A percentile compares a stretch with the other conserved stretches of the same genome.
phyloP scores from a whole-genome alignment of 2,888 invertebrate species.

The Rugalucina vietnamica region DNA sequence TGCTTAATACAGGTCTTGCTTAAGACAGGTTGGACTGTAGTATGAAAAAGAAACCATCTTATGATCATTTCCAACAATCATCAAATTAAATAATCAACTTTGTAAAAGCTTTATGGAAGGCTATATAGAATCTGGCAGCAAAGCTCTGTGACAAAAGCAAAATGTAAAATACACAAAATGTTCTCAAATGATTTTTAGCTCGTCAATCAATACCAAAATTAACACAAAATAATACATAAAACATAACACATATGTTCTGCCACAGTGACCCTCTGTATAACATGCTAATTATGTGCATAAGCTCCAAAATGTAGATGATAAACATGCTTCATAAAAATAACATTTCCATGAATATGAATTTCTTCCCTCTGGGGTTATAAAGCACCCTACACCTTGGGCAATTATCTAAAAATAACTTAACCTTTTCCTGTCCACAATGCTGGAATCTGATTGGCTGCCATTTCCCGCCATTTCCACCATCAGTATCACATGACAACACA shows the following conservation, averaged over 20 bases:
- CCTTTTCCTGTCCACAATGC: slow-evolving; percentile 63
- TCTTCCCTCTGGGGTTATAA: neutral
- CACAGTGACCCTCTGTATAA: slow-evolving; percentile 12
- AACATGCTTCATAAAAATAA: neutral
- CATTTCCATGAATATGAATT: neutral
- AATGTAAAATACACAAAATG: too few relatives aligned
- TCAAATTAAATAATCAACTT: too few relatives aligned
- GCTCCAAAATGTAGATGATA: neutral
- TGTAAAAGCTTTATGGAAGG: too few relatives aligned
- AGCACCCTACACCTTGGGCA: slow-evolving; percentile 6
- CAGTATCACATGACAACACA: neutral
- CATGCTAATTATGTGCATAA: neutral
- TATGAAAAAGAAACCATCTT: too few relatives aligned
- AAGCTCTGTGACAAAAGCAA: too few relatives aligned
- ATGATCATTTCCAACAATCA: too few relatives aligned
- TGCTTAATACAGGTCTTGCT: too few relatives aligned
- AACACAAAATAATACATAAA: too few relatives aligned
- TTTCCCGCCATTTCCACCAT: neutral
- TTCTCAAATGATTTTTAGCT: too few relatives aligned
- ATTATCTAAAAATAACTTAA: slow-evolving; percentile 50
- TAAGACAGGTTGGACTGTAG: too few relatives aligned
- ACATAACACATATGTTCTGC: neutral
- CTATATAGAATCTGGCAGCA: too few relatives aligned
- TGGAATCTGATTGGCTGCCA: neutral
- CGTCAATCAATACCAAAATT: too few relatives aligned